Base-by-base conservation (phyloP, 1,140 invertebrate genomes). In the Globodera rostochiensis region DNA sequence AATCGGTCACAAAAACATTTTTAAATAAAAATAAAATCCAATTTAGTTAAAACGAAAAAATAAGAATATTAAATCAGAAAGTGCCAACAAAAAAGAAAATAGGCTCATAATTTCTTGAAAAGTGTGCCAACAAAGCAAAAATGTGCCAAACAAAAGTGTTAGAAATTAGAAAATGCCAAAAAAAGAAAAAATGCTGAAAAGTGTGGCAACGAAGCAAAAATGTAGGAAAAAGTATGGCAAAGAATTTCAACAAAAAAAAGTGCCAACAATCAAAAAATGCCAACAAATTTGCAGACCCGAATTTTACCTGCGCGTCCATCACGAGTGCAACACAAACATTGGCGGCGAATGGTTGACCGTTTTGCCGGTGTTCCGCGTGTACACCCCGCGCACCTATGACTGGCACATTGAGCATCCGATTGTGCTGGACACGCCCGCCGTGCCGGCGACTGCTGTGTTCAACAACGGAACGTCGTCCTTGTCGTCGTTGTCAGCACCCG, bases 341-440 rank as follows among this genome's bases (percentile, higher is more conserved):
- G 84, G 84, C 8, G 84, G 84, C 13, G 84, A 84, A 60, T 69
- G 50, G 15, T 66, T 53, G 13, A 76, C 45, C 11, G 49, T 84
- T 57, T 46, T 15, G 60, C 81, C 81, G 50, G 45, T 80, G n/a
- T 84, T 85, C 60, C 45, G 79, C 21, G 84, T 84, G 4, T 86
- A 47, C 79, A 80, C 79, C 11, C 75, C 84, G 15, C 57, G 71
- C 70, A 84, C 84, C 7, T 84, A 84, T 66, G 84, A 86, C 82
- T 69, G 82, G 19, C 84, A 84, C 81, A 84, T 84, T 46, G 64
- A 78, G 15, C 67, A 86, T 49, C 84, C 84, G n/a, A 84, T 84
- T 60, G 73, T 86, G n/a, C 74, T 84, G 53, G 84, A 84, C 80
- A 36, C 21, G 21, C 69, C 69, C 21, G 21, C 60, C 2, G 57